phyloP scores from a whole-genome alignment of 2,797 vertebrate species.

The Pangasius sanitwongsei region DNA sequence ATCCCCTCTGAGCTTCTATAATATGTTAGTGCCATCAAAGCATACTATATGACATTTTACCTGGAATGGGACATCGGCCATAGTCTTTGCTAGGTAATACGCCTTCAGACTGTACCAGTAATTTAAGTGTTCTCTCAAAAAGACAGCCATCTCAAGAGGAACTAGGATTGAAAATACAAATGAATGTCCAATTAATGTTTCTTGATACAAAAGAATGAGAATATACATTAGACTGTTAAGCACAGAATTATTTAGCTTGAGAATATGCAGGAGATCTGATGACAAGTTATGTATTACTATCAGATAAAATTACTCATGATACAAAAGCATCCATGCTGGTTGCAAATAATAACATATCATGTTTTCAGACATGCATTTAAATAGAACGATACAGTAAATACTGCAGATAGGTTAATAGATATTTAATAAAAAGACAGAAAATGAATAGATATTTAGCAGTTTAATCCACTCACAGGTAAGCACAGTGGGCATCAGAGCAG shows the following conservation, averaged over 20 bases:
- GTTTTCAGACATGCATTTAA: neutral
- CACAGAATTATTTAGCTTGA: neutral
- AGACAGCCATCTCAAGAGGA: conserved; percentile 83
- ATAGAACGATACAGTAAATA: neutral
- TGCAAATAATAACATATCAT: neutral
- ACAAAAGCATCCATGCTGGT: neutral
- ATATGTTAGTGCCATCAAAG: conserved; percentile 25
- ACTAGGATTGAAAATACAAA: conserved; percentile 70
- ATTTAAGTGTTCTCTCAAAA: conserved; percentile 86
- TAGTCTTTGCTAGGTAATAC: conserved; percentile 94
- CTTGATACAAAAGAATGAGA: neutral
- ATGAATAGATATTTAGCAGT: neutral
- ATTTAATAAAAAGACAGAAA: conserved; percentile 1
- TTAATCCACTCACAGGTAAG: conserved; percentile 81
- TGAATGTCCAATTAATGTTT: neutral
- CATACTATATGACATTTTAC: conserved; percentile 56
- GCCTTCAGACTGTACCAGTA: conserved; percentile 98
- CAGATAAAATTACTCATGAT: neutral
- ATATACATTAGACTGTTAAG: neutral
- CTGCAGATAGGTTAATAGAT: neutral
- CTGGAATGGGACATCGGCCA: conserved; percentile 95
- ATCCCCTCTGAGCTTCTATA: conserved; percentile 37
- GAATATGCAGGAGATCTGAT: neutral
- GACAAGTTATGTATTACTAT: neutral
- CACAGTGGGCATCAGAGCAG: conserved; percentile 87